Evolutionary conservation across 2,113 vertebrate species (phyloP), one percentile per base, ranked within the genome.

Genomic region (Corythaeola cristata): DNA sequence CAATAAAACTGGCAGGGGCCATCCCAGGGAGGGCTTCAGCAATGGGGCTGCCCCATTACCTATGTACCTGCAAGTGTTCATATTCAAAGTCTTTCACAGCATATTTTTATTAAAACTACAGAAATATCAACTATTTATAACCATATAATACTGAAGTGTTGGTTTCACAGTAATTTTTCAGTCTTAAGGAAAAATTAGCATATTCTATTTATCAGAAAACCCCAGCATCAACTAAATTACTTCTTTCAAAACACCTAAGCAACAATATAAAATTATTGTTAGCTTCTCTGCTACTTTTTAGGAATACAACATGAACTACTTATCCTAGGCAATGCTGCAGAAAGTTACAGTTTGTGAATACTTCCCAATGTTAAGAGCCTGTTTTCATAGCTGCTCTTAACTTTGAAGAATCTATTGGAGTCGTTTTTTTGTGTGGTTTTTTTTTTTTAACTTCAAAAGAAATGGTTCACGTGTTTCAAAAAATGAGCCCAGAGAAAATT

Each of bases 41-140:
- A 24, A 5, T 5, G 23, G 30, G 23, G 6, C 0, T 76, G 39
- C 6, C n/a, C n/a, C n/a, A n/a, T n/a, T n/a, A n/a, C n/a, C n/a
- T n/a, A n/a, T n/a, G n/a, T n/a, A n/a, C n/a, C n/a, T n/a, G n/a
- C n/a, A n/a, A n/a, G n/a, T n/a, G n/a, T n/a, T n/a, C n/a, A n/a
- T 74, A 27, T 53, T 74, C 37, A 50, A 76, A 74, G 64, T 32
- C 52, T 77, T 67, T 60, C 52, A 24, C 9, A 53, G 37, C 78
- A 60, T 5, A 49, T 33, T 89, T 85, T 67, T 19, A 72, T 72
- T 89, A 88, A 64, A 89, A 75, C 13, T 35, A 79, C 12, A 79
- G 23, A 69, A 94, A 52, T 3, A 55, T 19, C 3, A 58, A 55
- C 11, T 52, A 39, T 67, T 74, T 77, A 15, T 15, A 28, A 52